phyloP scores from a whole-genome alignment of 2,113 vertebrate species.

The Uropsilus gracilis region DNA sequence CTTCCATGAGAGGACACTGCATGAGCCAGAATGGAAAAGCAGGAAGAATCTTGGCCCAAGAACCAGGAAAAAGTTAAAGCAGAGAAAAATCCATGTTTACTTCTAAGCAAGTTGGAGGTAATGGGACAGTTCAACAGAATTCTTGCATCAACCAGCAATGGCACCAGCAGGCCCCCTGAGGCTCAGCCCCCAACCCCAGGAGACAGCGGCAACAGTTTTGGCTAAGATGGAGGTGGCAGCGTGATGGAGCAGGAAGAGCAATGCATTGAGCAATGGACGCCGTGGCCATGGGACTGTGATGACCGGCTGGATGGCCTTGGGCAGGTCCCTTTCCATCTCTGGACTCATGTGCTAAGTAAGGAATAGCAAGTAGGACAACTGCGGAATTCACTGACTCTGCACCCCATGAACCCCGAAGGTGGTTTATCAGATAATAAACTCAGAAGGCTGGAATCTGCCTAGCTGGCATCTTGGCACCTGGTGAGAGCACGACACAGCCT shows the following conservation, averaged over 20 bases:
- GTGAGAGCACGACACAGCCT: not conserved
- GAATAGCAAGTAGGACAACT: fast-evolving
- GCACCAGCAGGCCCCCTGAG: not conserved
- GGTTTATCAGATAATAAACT: not conserved
- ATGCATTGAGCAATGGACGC: not conserved
- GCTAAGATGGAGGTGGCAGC: not conserved
- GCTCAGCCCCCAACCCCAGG: not conserved
- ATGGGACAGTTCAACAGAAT: not conserved
- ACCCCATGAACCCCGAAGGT: not conserved
- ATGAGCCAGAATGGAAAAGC: not conserved
- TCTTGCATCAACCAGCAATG: not conserved
- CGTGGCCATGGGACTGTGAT: not conserved
- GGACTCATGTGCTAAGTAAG: not conserved
- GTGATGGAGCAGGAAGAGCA: not conserved
- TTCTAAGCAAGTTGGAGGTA: not conserved
- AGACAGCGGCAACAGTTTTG: not conserved
- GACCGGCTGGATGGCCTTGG: not conserved
- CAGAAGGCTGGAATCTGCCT: not conserved
- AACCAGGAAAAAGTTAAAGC: not conserved
- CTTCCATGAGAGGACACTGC: not conserved
- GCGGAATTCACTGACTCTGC: not conserved
- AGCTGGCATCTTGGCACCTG: not conserved
- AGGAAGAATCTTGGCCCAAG: not conserved
- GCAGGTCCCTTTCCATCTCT: not conserved
- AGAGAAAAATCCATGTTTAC: not conserved